Conservation (phyloP, 92 coral and sea anemone genomes). For the Heteractis magnifica region DNA sequence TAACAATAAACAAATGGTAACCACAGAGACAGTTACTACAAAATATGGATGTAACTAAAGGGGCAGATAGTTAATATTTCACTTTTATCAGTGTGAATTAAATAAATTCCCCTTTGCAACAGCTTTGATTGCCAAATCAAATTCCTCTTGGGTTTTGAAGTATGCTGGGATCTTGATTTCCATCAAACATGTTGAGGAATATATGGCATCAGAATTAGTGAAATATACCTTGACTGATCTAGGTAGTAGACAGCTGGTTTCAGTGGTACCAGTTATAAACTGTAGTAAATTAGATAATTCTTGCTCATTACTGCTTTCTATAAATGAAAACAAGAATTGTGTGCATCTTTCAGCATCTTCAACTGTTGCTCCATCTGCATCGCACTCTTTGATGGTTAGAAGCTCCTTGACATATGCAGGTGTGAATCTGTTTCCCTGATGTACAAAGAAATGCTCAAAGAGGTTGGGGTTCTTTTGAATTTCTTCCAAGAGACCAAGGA, state of each 20-base stretch:
- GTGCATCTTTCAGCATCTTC: constrained; percentile 23
- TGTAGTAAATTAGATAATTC: constrained; percentile 39
- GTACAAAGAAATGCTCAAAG: constrained; percentile 53
- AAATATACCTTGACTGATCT: neutral
- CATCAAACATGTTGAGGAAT: neutral
- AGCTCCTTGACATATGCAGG: constrained; percentile 29
- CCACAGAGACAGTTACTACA: neutral
- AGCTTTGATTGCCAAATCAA: neutral
- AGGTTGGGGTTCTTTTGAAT: constrained; percentile 35
- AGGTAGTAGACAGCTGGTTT: neutral
- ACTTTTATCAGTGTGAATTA: neutral
- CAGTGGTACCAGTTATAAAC: constrained; percentile 41
- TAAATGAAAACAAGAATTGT: constrained; percentile 36
- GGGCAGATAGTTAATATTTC: neutral
- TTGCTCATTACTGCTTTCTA: constrained; percentile 29
- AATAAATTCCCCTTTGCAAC: neutral
- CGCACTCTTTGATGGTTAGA: constrained; percentile 3
- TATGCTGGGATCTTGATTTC: neutral
- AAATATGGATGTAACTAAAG: neutral
- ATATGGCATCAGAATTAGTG: neutral
- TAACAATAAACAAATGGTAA: neutral
- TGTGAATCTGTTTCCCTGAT: constrained; percentile 31
- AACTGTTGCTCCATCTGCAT: constrained; percentile 23
- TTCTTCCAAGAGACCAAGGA: constrained; percentile 28
- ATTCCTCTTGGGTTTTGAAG: neutral